Conservation (phyloP, 2,113 vertebrate species). For the Mormyrus iriodes region DNA sequence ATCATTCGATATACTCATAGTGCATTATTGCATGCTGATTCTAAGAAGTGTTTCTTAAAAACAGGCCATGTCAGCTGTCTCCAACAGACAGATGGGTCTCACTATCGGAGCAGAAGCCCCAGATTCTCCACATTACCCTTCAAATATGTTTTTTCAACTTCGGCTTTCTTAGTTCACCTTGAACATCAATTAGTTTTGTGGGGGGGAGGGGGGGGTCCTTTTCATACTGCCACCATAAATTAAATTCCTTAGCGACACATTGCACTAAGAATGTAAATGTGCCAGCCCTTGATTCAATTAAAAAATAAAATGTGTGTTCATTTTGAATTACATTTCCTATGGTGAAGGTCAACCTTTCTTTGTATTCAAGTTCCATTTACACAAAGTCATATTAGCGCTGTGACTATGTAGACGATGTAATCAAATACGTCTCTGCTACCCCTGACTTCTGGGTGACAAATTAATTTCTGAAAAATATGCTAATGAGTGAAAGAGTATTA, state of each 20-base stretch:
- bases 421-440: not conserved
- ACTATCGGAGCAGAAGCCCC: not conserved
- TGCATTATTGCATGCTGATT: not conserved
- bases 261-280: not conserved
- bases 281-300: not conserved
- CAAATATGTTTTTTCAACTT: not conserved
- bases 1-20: not conserved
- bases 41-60: not conserved
- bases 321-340: not conserved
- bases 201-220: not conserved
- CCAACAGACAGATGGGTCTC: not conserved
- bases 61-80: not conserved
- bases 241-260: not conserved
- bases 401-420: not conserved
- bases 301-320: not conserved
- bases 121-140: not conserved
- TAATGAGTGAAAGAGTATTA: not conserved
- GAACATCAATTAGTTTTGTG: not conserved
- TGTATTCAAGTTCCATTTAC: not conserved
- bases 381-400: not conserved
- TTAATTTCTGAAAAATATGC: not conserved
- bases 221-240: not conserved
- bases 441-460: not conserved
- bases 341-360: not conserved
- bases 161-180: not conserved